Evolutionary conservation across 2,888 invertebrate species (phyloP).

Genomic region (Apantesis nais): DNA sequence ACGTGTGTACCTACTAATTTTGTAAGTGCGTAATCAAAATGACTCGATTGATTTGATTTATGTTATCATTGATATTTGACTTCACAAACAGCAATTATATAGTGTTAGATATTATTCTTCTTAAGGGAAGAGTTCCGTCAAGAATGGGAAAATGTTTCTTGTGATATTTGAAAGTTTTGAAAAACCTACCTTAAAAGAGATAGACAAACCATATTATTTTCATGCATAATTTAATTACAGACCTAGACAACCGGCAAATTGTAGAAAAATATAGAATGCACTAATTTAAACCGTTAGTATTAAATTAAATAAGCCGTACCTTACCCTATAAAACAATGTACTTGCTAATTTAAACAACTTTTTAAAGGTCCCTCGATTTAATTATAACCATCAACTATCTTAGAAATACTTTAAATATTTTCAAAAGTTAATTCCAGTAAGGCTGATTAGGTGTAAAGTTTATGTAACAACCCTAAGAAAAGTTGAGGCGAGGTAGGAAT

Average conservation of each 20-base stretch:
- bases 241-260: too few species aligned
- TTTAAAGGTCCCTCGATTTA: background rate
- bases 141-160: too few species aligned
- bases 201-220: too few species aligned
- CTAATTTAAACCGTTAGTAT: too few species aligned
- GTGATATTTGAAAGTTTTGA: background rate
- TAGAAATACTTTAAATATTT: conserved; percentile 8
- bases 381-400: conserved; percentile 8
- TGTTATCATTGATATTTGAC: background rate
- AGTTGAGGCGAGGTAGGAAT: conserved; percentile 76
- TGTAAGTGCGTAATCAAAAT: background rate
- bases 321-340: too few species aligned
- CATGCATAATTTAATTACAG: too few species aligned
- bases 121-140: background rate
- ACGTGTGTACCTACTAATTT: background rate
- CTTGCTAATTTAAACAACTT: background rate
- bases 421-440: conserved; percentile 16
- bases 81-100: background rate
- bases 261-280: too few species aligned
- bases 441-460: conserved; percentile 52
- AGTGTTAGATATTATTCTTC: background rate
- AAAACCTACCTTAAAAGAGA: too few species aligned
- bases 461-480: conserved; percentile 78
- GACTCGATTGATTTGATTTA: background rate
- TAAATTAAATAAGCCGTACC: background rate